These are phyloP conservation scores for Melanchra persicariae DNA, from an alignment of 2,888 invertebrate species.

Conservation along the genomic window DNA sequence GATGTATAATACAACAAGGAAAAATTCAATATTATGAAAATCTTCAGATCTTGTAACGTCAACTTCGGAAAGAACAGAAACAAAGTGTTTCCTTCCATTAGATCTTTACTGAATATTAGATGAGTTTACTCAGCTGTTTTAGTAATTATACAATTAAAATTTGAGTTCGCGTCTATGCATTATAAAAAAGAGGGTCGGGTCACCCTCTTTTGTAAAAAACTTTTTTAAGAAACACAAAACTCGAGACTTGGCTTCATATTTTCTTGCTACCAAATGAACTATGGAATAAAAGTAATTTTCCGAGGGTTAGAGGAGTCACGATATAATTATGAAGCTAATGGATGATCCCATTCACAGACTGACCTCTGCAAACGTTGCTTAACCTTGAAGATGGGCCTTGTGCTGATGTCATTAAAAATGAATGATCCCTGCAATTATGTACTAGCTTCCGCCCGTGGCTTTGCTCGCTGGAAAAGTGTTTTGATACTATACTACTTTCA, in stretches of 20 bases:
- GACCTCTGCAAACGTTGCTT: no score
- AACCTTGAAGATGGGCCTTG: no score
- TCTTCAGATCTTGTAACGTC: constrained; percentile 1
- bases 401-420: no score
- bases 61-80: constrained; percentile 2
- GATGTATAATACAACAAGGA: no score
- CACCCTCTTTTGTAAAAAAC: not conserved
- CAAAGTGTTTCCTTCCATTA: constrained; percentile 31
- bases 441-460: no score
- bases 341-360: no score
- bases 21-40: constrained; percentile 2
- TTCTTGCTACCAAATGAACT: not conserved
- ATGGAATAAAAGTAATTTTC: not conserved
- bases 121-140: constrained; percentile 35
- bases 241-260: no score
- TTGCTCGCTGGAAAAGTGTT: no score
- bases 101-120: constrained; percentile 28
- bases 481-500: no score
- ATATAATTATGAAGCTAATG: no score
- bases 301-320: no score
- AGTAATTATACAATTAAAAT: constrained; percentile 28
- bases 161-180: not conserved
- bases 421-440: no score
- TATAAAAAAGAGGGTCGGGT: not conserved
- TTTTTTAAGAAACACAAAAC: not conserved